A percentile compares a stretch with the other conserved stretches of the same genome.
These are phyloP conservation scores for Tuta absoluta DNA, from an alignment of 2,888 invertebrate species.

Conservation along the genomic window DNA sequence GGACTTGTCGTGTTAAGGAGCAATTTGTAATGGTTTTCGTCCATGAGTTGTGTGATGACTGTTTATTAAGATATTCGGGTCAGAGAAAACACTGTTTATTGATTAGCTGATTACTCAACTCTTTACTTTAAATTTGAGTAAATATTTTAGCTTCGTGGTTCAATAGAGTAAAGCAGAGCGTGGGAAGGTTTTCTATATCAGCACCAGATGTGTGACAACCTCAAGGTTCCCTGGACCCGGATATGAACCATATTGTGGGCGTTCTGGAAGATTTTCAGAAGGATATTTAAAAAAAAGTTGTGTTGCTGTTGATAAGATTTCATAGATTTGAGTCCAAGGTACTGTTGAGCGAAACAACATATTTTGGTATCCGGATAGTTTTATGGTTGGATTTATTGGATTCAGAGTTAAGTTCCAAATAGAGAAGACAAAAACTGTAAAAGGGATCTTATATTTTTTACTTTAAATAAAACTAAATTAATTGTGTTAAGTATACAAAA, in stretches of 20 bases:
- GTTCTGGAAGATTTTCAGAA: not conserved
- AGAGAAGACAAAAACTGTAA: too few species aligned
- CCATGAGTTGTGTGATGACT: slow-evolving; percentile 18
- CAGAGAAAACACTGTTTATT: slow-evolving; percentile 22
- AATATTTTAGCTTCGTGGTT: slow-evolving; percentile 34
- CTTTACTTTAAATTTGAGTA: slow-evolving; percentile 13
- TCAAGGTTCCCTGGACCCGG: not conserved
- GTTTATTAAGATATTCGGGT: slow-evolving; percentile 24
- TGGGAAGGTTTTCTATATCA: slow-evolving; percentile 29
- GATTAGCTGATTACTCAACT: slow-evolving; percentile 13
- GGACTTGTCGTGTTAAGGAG: slow-evolving; percentile 35
- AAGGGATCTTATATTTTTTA: too few species aligned
- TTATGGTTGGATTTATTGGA: too few species aligned
- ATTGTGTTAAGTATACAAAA: too few species aligned
- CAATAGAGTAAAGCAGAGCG: slow-evolving; percentile 49
- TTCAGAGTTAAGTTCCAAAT: too few species aligned
- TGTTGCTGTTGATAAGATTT: not conserved
- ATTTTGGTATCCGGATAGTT: too few species aligned
- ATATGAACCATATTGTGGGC: not conserved
- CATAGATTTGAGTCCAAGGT: too few species aligned
- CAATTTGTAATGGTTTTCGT: slow-evolving; percentile 36
- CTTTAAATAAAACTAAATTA: too few species aligned
- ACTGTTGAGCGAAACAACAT: too few species aligned
- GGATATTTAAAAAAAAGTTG: not conserved
- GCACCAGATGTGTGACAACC: not conserved